These are phyloP conservation scores for Morpho deidamia DNA, from an alignment of 2,888 invertebrate genomes.

Conservation along the genomic window DNA sequence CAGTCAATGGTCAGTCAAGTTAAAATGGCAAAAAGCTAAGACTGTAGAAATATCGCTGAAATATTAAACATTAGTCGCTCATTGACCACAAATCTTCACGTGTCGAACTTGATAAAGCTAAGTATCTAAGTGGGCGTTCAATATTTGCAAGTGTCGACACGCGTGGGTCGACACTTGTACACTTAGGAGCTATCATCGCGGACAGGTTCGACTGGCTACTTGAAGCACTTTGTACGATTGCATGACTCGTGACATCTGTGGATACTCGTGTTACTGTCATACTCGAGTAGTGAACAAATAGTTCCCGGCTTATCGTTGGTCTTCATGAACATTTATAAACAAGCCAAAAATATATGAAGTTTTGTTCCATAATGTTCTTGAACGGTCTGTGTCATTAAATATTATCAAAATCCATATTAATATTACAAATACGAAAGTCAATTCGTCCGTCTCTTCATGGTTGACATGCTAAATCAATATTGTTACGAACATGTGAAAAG, in stretches of 20 bases:
- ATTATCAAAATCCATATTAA: too few relatives aligned
- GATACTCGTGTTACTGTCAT: slow-evolving; percentile 16
- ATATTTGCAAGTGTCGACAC: slow-evolving; percentile 30
- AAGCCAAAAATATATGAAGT: background rate
- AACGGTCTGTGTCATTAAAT: too few relatives aligned
- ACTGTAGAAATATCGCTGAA: background rate
- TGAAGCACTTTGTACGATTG: slow-evolving; percentile 29
- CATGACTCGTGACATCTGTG: slow-evolving; percentile 22
- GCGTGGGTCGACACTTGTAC: slow-evolving; percentile 27
- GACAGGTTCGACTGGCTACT: slow-evolving; percentile 30
- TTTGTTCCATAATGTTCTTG: too few relatives aligned
- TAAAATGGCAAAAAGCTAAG: too few relatives aligned
- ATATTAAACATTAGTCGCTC: background rate
- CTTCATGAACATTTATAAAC: too few relatives aligned
- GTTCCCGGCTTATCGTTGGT: slow-evolving; percentile 9
- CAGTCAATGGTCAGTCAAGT: too few relatives aligned
- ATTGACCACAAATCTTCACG: slow-evolving; percentile 9
- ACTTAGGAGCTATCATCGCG: slow-evolving; percentile 24
- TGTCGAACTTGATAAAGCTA: slow-evolving; percentile 14
- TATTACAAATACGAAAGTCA: too few relatives aligned
- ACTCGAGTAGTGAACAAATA: slow-evolving; percentile 19
- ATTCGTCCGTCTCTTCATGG: too few relatives aligned
- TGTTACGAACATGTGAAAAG: too few relatives aligned
- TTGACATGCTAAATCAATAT: too few relatives aligned
- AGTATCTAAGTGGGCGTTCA: slow-evolving; percentile 22